Percentiles rank a stretch among this genome's conserved stretches.
Evolutionary conservation across 2,797 vertebrate species (phyloP).

Genomic region (Sebastes itinus): DNA sequence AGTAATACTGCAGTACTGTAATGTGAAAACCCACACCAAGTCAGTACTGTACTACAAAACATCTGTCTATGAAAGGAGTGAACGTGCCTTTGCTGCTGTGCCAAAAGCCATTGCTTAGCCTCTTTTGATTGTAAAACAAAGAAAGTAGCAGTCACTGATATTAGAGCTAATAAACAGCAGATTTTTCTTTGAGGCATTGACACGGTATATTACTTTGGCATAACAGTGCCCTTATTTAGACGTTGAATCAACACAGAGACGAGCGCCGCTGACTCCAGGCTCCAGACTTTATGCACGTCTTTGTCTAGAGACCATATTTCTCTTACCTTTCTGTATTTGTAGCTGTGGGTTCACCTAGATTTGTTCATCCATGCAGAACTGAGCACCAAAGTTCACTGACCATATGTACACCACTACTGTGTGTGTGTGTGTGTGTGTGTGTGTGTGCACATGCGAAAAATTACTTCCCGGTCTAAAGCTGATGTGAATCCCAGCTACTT

Average conservation of each 20-base stretch:
- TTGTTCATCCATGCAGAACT: slow-evolving; percentile 16
- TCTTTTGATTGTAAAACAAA: slow-evolving; percentile 63
- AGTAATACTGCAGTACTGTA: slow-evolving; percentile 43
- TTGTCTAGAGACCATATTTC: not conserved
- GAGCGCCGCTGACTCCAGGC: not conserved
- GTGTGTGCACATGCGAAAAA: not conserved
- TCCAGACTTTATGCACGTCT: not conserved
- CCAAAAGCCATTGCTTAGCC: slow-evolving; percentile 58
- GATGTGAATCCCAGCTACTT: slow-evolving; percentile 45
- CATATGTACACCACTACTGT: not conserved
- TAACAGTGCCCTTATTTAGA: slow-evolving; percentile 19
- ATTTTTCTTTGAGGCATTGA: slow-evolving; percentile 46
- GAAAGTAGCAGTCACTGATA: slow-evolving; percentile 43
- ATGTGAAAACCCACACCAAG: slow-evolving; percentile 53
- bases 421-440: not conserved
- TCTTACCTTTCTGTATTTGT: not conserved
- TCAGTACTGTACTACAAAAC: slow-evolving; percentile 51
- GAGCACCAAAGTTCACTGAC: not conserved
- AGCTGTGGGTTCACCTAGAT: slow-evolving; percentile 4
- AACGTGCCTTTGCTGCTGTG: slow-evolving; percentile 50
- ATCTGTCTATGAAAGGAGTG: slow-evolving; percentile 60
- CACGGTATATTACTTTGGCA: slow-evolving; percentile 17
- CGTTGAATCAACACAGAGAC: not conserved
- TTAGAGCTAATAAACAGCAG: slow-evolving; percentile 60
- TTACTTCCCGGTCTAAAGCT: slow-evolving; percentile 6